A percentile compares a stretch with the other conserved stretches of the same genome.
These are phyloP conservation scores for Paramormyrops hopkinsi DNA, from an alignment of 2,797 vertebrate genomes.

Conservation along the genomic window DNA sequence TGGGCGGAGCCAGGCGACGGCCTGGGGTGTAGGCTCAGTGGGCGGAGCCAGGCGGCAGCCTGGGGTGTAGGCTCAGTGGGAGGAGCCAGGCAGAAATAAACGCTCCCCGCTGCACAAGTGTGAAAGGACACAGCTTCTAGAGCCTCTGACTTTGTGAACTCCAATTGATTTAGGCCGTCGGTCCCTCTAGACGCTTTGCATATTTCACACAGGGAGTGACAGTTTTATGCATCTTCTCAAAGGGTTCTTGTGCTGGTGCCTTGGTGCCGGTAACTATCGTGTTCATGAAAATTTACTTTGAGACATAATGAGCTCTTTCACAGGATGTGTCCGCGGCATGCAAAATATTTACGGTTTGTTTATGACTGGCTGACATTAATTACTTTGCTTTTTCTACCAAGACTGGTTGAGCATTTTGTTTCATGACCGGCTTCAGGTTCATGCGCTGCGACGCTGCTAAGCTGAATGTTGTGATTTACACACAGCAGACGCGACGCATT, in stretches of 20 bases:
- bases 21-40: conserved; percentile 36
- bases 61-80: conserved; percentile 49
- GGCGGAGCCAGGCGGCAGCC: conserved; percentile 45
- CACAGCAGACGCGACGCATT: neutral
- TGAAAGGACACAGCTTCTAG: conserved; percentile 40
- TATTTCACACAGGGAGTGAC: conserved; percentile 65
- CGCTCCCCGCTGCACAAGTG: conserved; percentile 58
- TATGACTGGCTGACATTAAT: conserved; percentile 6
- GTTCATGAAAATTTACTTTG: conserved; percentile 74
- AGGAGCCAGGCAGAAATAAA: conserved; percentile 63
- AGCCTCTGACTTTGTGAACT: conserved; percentile 52
- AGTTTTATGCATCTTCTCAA: conserved; percentile 78
- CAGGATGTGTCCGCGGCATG: conserved; percentile 60
- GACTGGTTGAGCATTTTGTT: neutral
- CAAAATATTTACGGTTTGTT: conserved; percentile 53
- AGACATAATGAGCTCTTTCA: conserved; percentile 67
- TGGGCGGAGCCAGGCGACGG: no score
- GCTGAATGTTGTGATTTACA: neutral
- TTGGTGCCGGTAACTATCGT: conserved; percentile 70
- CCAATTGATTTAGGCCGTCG: conserved; percentile 77
- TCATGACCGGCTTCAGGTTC: neutral
- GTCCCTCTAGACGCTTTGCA: conserved; percentile 48
- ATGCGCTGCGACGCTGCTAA: neutral
- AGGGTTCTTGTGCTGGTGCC: conserved; percentile 78
- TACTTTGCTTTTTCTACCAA: neutral